Percentiles rank a stretch among this genome's conserved stretches.
Conservation (phyloP, 2,113 vertebrate genomes). For the Pangasianodon gigas region DNA sequence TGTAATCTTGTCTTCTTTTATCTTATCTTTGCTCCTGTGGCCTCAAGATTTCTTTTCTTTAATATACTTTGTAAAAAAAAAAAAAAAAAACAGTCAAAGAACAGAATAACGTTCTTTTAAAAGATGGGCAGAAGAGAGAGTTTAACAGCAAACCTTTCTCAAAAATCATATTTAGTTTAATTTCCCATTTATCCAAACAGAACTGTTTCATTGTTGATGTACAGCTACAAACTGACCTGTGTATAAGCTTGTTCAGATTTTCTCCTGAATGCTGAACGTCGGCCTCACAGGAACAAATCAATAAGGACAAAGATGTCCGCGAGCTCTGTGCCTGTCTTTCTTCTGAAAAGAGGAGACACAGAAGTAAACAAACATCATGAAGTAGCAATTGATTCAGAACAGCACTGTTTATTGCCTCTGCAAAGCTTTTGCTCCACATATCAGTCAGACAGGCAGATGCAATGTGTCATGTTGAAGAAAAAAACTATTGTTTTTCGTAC, state of each 20-base stretch:
- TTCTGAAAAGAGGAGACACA: conserved; percentile 17
- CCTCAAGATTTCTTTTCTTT: not conserved
- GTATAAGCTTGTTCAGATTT: conserved; percentile 20
- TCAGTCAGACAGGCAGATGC: conserved; percentile 27
- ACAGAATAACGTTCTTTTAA: not conserved
- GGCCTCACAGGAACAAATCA: conserved; percentile 27
- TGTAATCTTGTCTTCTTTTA: not conserved
- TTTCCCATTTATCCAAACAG: conserved; percentile 4
- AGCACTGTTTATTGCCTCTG: conserved; percentile 30
- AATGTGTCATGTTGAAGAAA: not conserved
- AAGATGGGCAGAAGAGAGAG: too few species aligned
- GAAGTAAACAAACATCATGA: conserved; percentile 49
- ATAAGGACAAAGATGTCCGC: conserved; percentile 30
- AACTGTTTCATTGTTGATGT: conserved; percentile 11
- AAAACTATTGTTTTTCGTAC: too few species aligned
- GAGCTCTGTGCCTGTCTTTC: conserved; percentile 4
- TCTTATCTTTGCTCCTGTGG: not conserved
- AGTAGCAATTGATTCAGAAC: conserved; percentile 28
- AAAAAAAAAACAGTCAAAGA: not conserved
- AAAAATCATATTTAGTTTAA: not conserved
- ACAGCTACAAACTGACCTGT: conserved; percentile 24
- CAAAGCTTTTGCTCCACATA: conserved; percentile 26
- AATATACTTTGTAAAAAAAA: not conserved
- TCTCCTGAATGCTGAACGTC: conserved; percentile 7
- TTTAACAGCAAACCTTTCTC: not conserved